Percentiles rank a stretch among this genome's conserved stretches.
Conservation (phyloP, 2,797 vertebrate species). For the Leptatherina wallacei region DNA sequence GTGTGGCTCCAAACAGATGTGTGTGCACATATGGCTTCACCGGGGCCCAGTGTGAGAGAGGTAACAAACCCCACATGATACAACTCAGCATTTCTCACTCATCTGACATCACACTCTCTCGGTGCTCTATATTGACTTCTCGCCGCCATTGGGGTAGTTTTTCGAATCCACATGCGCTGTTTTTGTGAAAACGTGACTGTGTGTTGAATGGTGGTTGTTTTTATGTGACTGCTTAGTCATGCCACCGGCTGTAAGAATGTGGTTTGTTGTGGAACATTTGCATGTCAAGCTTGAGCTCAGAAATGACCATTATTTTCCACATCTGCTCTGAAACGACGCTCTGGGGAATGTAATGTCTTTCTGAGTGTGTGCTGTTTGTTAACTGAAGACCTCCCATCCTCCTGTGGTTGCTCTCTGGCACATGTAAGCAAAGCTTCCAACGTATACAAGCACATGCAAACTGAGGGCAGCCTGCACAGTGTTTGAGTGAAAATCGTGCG, state of each 20-base stretch:
- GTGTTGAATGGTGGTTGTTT: slow-evolving; percentile 42
- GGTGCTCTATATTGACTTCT: slow-evolving; percentile 31
- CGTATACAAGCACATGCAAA: slow-evolving; percentile 69
- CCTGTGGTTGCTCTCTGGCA: slow-evolving; percentile 69
- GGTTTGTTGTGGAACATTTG: slow-evolving; percentile 73
- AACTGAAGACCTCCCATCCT: slow-evolving; percentile 71
- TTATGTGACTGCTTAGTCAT: slow-evolving; percentile 65
- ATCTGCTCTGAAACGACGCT: slow-evolving; percentile 68
- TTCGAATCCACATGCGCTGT: slow-evolving; percentile 43
- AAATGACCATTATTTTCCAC: slow-evolving; percentile 77
- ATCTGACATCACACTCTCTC: slow-evolving; percentile 40
- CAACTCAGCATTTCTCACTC: slow-evolving; percentile 22
- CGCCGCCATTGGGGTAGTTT: slow-evolving; percentile 25
- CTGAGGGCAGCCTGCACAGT: slow-evolving; percentile 17
- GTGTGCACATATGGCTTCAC: slow-evolving; percentile 98
- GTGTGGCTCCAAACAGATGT: slow-evolving; percentile 96
- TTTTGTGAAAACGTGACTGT: slow-evolving; percentile 53
- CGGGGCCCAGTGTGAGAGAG: slow-evolving; percentile 97
- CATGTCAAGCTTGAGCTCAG: slow-evolving; percentile 59
- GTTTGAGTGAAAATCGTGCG: slow-evolving; percentile 26
- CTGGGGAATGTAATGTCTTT: slow-evolving; percentile 66
- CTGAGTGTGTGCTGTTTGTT: slow-evolving; percentile 72
- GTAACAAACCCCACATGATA: slow-evolving; percentile 75
- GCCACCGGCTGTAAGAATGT: slow-evolving; percentile 52
- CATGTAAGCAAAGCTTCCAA: slow-evolving; percentile 58